phyloP scores from a whole-genome alignment of 2,113 vertebrate species.

The Australoheros scitulus region DNA sequence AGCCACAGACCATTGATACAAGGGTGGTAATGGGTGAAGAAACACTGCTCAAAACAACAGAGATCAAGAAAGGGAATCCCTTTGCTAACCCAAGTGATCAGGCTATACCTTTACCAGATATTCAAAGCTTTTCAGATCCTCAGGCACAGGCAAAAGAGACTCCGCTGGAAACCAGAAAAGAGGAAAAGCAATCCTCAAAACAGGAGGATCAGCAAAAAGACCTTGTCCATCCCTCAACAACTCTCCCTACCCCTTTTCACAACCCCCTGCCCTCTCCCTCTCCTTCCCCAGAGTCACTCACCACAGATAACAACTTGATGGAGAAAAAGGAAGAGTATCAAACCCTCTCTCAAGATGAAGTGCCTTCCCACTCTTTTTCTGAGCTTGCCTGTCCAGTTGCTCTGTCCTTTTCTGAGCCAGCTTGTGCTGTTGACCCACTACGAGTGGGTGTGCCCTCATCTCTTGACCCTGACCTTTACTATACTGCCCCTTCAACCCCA shows the following conservation, averaged over 20 bases:
- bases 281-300: conserved; percentile 53
- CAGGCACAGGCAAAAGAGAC: conserved; percentile 54
- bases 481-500: conserved; percentile 92
- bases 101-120: conserved; percentile 46
- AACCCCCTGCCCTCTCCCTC: conserved; percentile 29
- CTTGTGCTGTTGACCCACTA: conserved; percentile 79
- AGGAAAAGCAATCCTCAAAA: conserved; percentile 43
- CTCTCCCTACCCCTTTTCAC: conserved; percentile 30
- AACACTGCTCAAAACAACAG: conserved; percentile 77
- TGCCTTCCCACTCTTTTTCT: conserved; percentile 86
- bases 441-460: conserved; percentile 71
- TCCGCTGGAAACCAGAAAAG: conserved; percentile 64
- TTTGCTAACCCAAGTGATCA: conserved; percentile 36
- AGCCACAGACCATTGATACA: conserved; percentile 81
- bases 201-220: conserved; percentile 59
- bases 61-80: conserved; percentile 61
- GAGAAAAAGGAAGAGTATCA: conserved; percentile 60
- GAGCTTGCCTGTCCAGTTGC: conserved; percentile 77
- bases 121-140: conserved; percentile 44
- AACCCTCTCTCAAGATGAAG: conserved; percentile 83
- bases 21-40: conserved; percentile 94
- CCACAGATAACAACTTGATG: conserved; percentile 49
- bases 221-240: conserved; percentile 28
- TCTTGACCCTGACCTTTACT: conserved; percentile 87
- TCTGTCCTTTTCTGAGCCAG: conserved; percentile 81